A percentile compares a stretch with the other conserved stretches of the same genome.
These are phyloP conservation scores for Chromobotia macracanthus DNA, from an alignment of 2,797 vertebrate species.

Conservation along the genomic window DNA sequence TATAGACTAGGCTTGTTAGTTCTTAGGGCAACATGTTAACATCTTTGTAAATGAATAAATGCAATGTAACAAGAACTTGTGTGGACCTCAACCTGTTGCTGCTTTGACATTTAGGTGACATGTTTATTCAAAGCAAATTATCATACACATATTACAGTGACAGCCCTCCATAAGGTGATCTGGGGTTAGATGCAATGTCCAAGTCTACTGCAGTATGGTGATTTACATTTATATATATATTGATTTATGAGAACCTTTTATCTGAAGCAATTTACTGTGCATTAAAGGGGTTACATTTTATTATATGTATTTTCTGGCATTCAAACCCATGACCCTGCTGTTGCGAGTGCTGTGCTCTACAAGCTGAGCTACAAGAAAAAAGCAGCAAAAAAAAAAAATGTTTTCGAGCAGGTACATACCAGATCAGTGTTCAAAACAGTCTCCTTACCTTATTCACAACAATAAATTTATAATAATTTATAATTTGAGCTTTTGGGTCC, in stretches of 20 bases:
- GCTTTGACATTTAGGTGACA: not conserved
- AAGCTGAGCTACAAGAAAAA: not conserved
- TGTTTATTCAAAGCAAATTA: not conserved
- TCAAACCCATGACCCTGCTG: slow-evolving; percentile 1
- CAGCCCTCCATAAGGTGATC: not conserved
- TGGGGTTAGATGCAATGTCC: not conserved
- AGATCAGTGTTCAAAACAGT: too few species aligned
- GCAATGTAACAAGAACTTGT: not conserved
- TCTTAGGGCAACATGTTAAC: too few species aligned
- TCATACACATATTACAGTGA: not conserved
- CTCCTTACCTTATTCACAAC: too few species aligned
- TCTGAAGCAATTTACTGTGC: not conserved
- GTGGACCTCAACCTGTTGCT: not conserved
- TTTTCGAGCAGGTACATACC: too few species aligned
- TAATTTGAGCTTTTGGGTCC: too few species aligned
- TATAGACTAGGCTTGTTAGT: too few species aligned
- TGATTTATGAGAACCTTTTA: not conserved
- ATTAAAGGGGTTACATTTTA: not conserved
- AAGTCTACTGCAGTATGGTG: too few species aligned
- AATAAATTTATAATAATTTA: too few species aligned
- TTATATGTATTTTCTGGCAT: not conserved
- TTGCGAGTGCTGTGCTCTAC: not conserved
- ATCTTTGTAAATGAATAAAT: too few species aligned
- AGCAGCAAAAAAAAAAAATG: too few species aligned
- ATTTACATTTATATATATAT: not conserved